phyloP scores from a whole-genome alignment of 2,113 vertebrate species.

The Columba livia region DNA sequence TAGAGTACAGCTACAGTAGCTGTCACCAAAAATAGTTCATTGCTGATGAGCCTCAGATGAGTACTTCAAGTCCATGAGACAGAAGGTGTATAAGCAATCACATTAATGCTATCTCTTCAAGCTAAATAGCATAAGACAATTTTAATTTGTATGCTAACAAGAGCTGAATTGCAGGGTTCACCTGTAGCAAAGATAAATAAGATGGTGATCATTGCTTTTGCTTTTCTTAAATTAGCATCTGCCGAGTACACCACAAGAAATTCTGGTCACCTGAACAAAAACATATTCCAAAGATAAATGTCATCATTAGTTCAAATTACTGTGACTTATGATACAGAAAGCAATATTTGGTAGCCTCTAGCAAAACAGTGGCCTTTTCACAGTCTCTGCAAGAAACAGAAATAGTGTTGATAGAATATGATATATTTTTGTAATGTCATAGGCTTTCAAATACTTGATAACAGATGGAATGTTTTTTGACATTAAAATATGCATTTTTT shows the following conservation, averaged over 20 bases:
- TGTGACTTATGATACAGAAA: conserved; percentile 4
- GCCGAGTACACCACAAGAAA: background rate
- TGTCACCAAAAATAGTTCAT: conserved; percentile 54
- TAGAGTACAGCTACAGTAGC: conserved; percentile 24
- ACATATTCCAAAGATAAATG: background rate
- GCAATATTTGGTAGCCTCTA: background rate
- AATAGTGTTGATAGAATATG: background rate
- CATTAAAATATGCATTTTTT: conserved; percentile 27
- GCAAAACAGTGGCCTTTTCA: conserved; percentile 12
- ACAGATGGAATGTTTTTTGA: conserved; percentile 39
- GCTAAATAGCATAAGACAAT: conserved; percentile 31
- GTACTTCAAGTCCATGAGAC: conserved; percentile 1
- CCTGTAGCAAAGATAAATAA: conserved; percentile 45
- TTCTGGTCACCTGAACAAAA: background rate
- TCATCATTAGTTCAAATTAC: background rate
- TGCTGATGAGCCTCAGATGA: conserved; percentile 45
- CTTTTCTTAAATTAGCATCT: conserved; percentile 20
- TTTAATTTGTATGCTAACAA: conserved; percentile 40
- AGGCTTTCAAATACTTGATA: conserved; percentile 3
- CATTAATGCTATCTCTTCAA: conserved; percentile 24
- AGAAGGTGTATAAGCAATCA: conserved; percentile 45
- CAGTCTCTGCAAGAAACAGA: background rate
- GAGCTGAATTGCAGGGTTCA: conserved; percentile 45
- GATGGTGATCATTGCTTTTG: background rate
- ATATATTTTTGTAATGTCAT: background rate